Evolutionary conservation across 2,113 vertebrate species (phyloP).

Genomic region (Bombycilla garrulus): DNA sequence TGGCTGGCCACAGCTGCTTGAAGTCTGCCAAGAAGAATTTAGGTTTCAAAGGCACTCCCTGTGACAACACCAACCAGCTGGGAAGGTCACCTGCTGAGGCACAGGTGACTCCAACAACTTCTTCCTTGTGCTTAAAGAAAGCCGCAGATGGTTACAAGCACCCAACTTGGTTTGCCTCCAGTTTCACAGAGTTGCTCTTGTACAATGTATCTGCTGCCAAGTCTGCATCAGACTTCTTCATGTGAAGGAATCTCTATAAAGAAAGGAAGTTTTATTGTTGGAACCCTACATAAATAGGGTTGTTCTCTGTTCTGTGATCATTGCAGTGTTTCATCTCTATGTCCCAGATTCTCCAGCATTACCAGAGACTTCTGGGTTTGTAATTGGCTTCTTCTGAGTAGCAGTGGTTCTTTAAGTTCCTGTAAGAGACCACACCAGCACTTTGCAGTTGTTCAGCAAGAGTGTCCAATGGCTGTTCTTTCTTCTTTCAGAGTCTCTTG

Average conservation of each 20-base stretch:
- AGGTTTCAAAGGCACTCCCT: slow-evolving; percentile 22
- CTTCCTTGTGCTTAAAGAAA: neutral
- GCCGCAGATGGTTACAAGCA: neutral
- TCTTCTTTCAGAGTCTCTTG: neutral
- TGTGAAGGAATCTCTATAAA: neutral
- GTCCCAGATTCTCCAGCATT: neutral
- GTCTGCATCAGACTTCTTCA: neutral
- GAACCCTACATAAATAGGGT: neutral
- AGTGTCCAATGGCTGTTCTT: neutral
- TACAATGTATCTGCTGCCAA: neutral
- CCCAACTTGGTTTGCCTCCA: neutral
- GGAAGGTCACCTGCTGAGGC: neutral
- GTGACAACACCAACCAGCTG: neutral
- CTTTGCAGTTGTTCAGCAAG: neutral
- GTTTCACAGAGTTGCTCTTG: neutral
- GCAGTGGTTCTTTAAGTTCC: neutral
- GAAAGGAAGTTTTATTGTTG: neutral
- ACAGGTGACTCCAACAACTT: neutral
- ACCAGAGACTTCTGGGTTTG: neutral
- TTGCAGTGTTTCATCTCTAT: neutral
- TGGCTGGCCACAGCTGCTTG: neutral
- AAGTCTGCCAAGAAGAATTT: neutral
- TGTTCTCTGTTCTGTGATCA: neutral
- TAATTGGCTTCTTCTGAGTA: neutral
- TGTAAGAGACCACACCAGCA: neutral